Conservation (phyloP, 2,888 invertebrate species). For the Petrophora chlorosata region DNA sequence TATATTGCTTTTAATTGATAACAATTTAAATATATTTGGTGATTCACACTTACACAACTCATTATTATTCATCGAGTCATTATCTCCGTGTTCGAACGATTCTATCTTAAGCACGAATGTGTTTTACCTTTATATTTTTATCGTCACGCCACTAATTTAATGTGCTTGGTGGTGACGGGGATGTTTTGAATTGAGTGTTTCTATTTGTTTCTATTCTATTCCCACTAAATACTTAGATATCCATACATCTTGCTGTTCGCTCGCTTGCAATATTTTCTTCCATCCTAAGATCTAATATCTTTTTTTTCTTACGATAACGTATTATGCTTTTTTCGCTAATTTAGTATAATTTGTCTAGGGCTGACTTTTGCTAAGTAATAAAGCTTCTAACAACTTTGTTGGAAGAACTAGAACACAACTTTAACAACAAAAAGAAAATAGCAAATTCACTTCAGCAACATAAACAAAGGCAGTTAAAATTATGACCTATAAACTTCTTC, state of each 20-base stretch:
- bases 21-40: constrained; percentile 84
- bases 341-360: no score
- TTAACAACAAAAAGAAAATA: constrained; percentile 17
- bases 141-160: constrained; percentile 69
- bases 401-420: not conserved
- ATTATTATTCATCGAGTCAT: constrained; percentile 83
- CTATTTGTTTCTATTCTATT: not conserved
- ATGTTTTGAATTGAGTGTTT: constrained; percentile 32
- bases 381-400: constrained; percentile 6
- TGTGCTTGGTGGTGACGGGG: constrained; percentile 45
- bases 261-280: no score
- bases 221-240: not conserved
- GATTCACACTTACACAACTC: constrained; percentile 82
- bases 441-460: constrained; percentile 37
- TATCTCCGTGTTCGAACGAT: constrained; percentile 77
- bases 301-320: no score
- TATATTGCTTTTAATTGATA: constrained; percentile 84
- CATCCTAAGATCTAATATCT: no score
- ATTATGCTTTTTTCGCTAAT: no score
- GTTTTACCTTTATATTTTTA: constrained; percentile 75
- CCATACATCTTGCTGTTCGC: no score
- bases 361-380: no score
- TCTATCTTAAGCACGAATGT: constrained; percentile 75
- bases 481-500: constrained; percentile 78
- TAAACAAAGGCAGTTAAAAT: constrained; percentile 67